Percentiles rank a stretch among this genome's conserved stretches.
Conservation (phyloP, 2,797 vertebrate genomes). For the Rhinogobio ventralis region DNA sequence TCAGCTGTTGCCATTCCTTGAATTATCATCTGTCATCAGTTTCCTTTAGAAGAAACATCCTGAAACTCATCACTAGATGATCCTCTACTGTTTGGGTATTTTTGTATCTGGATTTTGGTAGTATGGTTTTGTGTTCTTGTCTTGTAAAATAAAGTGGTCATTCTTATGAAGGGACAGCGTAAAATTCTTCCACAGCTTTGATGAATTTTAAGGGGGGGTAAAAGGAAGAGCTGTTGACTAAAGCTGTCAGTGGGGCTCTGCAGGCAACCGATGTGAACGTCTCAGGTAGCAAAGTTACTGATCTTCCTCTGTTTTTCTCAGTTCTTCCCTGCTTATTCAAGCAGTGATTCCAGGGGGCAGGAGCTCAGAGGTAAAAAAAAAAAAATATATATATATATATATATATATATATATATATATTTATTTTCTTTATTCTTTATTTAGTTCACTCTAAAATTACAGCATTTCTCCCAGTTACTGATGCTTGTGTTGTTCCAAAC, state of each 20-base stretch:
- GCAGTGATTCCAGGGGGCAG: slow-evolving; percentile 70
- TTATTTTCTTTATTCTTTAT: background rate
- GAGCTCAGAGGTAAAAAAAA: slow-evolving; percentile 78
- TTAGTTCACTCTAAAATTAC: background rate
- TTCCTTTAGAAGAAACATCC: background rate
- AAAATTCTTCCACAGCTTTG: background rate
- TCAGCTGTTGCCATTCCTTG: background rate
- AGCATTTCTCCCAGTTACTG: background rate
- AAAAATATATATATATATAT: too few relatives aligned
- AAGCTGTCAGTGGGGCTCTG: slow-evolving; percentile 15
- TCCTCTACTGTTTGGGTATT: background rate
- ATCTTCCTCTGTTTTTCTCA: slow-evolving; percentile 69
- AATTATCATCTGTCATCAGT: background rate
- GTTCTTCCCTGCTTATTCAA: slow-evolving; percentile 90
- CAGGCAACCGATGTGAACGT: background rate
- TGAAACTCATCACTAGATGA: background rate
- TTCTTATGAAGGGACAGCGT: background rate
- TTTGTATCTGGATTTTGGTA: background rate
- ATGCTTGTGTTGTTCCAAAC: background rate
- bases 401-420: too few relatives aligned
- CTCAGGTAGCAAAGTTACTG: background rate
- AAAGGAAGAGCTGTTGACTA: slow-evolving; percentile 26
- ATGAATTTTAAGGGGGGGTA: background rate
- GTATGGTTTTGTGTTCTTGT: background rate
- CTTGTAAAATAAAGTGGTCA: background rate